Conservation (phyloP, 2,888 invertebrate genomes). For the Boloria euphrosyne region DNA sequence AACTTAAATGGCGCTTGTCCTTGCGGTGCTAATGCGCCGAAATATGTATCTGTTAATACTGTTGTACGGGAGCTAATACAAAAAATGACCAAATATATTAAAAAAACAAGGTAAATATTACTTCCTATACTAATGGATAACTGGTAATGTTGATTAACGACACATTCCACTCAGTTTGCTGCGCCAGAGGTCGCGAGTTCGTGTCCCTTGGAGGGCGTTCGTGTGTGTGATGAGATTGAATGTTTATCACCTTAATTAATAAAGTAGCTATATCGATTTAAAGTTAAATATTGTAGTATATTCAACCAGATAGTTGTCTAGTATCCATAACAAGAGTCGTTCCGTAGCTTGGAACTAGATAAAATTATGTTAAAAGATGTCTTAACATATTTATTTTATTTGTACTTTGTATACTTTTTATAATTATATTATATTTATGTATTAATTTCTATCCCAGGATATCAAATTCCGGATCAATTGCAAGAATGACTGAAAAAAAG, state of each 20-base stretch:
- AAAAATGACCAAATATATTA: slow-evolving; percentile 46
- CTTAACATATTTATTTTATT: too few species aligned
- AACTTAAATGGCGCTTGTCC: slow-evolving; percentile 46
- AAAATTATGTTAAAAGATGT: too few species aligned
- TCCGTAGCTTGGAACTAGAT: too few species aligned
- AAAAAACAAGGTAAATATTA: slow-evolving; percentile 30
- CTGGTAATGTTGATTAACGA: too few species aligned
- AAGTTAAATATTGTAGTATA: too few species aligned
- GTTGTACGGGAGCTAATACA: slow-evolving; percentile 50
- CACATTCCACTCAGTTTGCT: background rate
- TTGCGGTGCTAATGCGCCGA: slow-evolving; percentile 48
- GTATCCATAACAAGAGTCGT: too few species aligned
- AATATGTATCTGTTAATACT: slow-evolving; percentile 47
- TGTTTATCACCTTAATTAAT: too few species aligned
- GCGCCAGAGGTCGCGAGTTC: background rate
- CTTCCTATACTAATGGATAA: too few species aligned
- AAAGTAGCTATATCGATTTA: too few species aligned
- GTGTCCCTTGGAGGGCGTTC: too few species aligned
- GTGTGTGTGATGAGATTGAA: too few species aligned
- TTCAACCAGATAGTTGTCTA: too few species aligned
- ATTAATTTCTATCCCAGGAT: slow-evolving; percentile 27
- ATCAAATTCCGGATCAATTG: slow-evolving; percentile 6
- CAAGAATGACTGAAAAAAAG: slow-evolving; percentile 1
- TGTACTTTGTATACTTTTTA: background rate
- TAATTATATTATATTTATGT: slow-evolving; percentile 3